Evolutionary conservation across 2,888 invertebrate genomes (phyloP), one percentile per base, ranked within the genome.

Genomic region (Mycalesis mineus): DNA sequence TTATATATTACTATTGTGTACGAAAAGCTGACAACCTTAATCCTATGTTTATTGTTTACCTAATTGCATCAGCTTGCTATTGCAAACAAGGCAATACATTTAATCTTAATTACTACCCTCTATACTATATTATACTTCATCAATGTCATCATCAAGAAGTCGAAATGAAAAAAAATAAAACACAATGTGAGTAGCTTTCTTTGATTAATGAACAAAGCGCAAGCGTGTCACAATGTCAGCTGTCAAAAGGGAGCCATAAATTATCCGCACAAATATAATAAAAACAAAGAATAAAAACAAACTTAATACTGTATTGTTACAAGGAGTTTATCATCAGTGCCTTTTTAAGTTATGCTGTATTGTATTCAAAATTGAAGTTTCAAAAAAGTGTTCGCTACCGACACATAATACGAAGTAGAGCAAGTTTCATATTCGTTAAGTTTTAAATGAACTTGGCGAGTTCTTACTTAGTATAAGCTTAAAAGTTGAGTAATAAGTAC

Each of bases 191-290:
- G 60, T 64, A 57, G 58, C 60, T 64, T 64, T 61, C 61, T 62
- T 62, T 68, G 64, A 68, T 67, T 68, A 68, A 68, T 68, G 68
- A 57, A 62, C 57, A 60, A 58, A 63, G 54, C 57, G 60, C 55
- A 51, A 61, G 61, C 65, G 59, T 65, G 67, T 64, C 65, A 61
- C 64, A 68, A 66, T 65, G 67, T 68, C 66, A 64, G 66, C 67
- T 65, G 68, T 67, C 68, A 66, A 65, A 63, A 61, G 62, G 55
- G 57, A 52, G 64, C 63, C 61, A 65, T 68, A 67, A 67, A 68
- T 68, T 68, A 64, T 57, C 42, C 55, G 51, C 55, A 15, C 51
- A 55, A 65, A 58, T 62, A 56, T 60, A 60, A 51, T 54, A 59
- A 62, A 62, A 62, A 59, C 57, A 60, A 57, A 60, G 36, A 36